Evolutionary conservation across 2,888 invertebrate genomes (phyloP).

Genomic region (Eupeodes luniger): DNA sequence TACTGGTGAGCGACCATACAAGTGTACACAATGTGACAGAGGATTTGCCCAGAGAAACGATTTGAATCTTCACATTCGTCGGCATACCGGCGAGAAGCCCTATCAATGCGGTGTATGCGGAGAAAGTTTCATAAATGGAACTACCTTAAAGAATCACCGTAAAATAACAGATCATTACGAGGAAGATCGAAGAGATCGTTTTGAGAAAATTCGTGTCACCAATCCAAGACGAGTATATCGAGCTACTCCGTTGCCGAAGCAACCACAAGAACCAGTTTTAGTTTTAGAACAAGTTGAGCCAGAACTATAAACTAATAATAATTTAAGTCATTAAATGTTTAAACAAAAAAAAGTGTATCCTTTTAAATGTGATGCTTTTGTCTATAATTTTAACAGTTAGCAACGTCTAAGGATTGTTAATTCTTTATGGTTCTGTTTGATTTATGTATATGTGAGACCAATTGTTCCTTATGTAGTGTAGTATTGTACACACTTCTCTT

Average conservation of each 20-base stretch:
- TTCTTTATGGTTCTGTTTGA: no score
- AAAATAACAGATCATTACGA: slow-evolving; percentile 86
- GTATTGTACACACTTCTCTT: no score
- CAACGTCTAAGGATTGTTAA: no score
- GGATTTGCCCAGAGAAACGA: slow-evolving; percentile 89
- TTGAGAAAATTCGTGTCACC: slow-evolving; percentile 80
- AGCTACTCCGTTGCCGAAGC: slow-evolving; percentile 26
- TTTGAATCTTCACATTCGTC: slow-evolving; percentile 88
- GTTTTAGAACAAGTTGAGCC: slow-evolving; percentile 3
- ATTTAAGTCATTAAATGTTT: neutral
- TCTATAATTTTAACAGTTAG: no score
- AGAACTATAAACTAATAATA: neutral
- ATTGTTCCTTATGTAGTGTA: no score
- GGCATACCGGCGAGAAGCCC: slow-evolving; percentile 89
- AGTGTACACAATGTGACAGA: slow-evolving; percentile 85
- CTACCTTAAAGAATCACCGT: slow-evolving; percentile 87
- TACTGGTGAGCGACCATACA: slow-evolving; percentile 86
- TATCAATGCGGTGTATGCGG: slow-evolving; percentile 88
- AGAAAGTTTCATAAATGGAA: slow-evolving; percentile 88
- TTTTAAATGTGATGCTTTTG: no score
- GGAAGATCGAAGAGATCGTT: slow-evolving; percentile 78
- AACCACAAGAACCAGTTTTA: slow-evolving; percentile 1
- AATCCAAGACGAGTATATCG: slow-evolving; percentile 64
- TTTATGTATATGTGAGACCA: no score
- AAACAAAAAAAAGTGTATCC: neutral